Evolutionary conservation across 2,888 invertebrate species (phyloP).

Genomic region (Microctonus brassicae): DNA sequence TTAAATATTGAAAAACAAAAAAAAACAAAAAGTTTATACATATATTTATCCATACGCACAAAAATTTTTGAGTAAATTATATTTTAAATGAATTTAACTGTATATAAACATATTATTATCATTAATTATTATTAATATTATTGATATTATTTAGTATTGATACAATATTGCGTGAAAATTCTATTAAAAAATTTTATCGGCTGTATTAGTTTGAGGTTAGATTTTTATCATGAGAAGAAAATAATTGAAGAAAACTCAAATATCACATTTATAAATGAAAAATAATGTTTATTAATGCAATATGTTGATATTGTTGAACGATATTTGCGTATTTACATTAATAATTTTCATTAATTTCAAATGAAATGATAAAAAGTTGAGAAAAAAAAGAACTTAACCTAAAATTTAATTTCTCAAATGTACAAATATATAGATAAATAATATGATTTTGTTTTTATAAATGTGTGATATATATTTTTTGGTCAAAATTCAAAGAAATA

Average conservation of each 20-base stretch:
- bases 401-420: too few species aligned
- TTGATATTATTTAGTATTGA: background rate
- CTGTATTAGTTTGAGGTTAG: background rate
- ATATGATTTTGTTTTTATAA: background rate
- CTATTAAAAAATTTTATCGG: background rate
- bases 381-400: too few species aligned
- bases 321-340: constrained; percentile 5
- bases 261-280: background rate
- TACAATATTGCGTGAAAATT: background rate
- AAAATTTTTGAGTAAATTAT: background rate
- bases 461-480: background rate
- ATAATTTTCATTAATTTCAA: background rate
- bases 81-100: background rate
- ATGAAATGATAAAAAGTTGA: too few species aligned
- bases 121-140: background rate
- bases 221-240: background rate
- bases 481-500: background rate
- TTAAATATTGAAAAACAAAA: background rate
- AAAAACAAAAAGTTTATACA: background rate
- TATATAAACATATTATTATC: background rate
- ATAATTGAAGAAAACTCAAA: background rate
- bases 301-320: constrained; percentile 14
- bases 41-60: constrained; percentile 24
- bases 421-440: too few species aligned
- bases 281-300: background rate